phyloP scores from a whole-genome alignment of 2,113 vertebrate genomes.

The Naja naja region DNA sequence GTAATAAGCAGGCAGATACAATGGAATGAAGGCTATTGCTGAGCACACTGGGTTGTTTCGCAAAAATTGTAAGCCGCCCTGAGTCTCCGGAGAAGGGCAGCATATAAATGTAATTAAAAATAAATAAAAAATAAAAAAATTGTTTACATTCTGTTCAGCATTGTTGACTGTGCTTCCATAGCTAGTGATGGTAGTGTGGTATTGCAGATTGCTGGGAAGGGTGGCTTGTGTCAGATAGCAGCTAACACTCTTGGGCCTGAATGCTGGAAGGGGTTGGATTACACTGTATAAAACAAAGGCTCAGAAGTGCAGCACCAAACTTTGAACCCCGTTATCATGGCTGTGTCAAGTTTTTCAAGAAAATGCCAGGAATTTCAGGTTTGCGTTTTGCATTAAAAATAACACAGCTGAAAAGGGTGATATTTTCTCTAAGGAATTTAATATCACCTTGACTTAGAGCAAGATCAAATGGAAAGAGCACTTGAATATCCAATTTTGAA shows the following conservation, averaged over 20 bases:
- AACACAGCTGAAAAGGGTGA: not conserved
- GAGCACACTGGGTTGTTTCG: too few relatives aligned
- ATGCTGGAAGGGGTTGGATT: not conserved
- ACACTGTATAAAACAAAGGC: not conserved
- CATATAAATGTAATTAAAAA: too few relatives aligned
- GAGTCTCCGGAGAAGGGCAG: too few relatives aligned
- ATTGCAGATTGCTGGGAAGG: not conserved
- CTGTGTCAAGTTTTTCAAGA: not conserved
- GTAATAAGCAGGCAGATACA: too few relatives aligned
- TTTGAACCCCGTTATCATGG: not conserved
- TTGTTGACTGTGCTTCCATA: not conserved
- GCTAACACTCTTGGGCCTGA: not conserved
- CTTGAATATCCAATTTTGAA: not conserved
- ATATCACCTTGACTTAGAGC: not conserved
- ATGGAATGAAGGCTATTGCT: too few relatives aligned
- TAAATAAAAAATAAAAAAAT: too few relatives aligned
- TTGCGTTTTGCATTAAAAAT: not conserved
- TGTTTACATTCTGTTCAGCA: not conserved
- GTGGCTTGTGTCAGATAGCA: not conserved
- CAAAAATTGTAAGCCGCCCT: too few relatives aligned
- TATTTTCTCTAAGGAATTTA: not conserved
- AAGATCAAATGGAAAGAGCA: not conserved
- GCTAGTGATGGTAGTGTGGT: not conserved
- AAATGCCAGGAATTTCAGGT: not conserved
- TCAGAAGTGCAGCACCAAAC: not conserved